Evolutionary conservation across 2,888 invertebrate species (phyloP), one percentile per base, ranked within the genome.

Genomic region (Hesperia comma): DNA sequence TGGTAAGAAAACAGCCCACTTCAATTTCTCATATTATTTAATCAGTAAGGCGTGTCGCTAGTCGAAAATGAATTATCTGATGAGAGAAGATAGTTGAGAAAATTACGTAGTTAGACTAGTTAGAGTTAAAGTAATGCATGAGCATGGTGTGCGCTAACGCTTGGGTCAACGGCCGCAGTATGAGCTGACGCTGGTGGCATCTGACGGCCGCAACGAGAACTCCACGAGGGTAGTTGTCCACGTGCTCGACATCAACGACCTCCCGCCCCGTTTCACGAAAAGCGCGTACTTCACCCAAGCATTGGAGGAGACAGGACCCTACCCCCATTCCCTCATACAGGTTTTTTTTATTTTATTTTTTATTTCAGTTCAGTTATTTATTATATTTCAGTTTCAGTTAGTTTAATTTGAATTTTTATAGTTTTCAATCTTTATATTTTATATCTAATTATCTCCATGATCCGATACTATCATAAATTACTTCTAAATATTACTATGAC

Each of bases 141-240:
- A 78, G 88, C 90, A 88, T 88, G 90, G 79, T 81, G 83, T 85
- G 84, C 86, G 82, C 75, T 81, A 84, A 85, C 78, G 82, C 83
- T 80, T 88, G 87, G 81, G 84, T 89, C 84, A 88, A 82, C 84
- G 26, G 26, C 26, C 26, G 83, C 94, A 97, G 96, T 97, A 97
- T 93, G 96, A 96, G 92, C 94, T 97, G 93, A 96, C 96, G 86
- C 94, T 97, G 94, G 97, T 97, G 85, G 97, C 97, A 70, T 97
- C 98, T 73, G 97, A 97, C 93, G 97, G 97, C 85, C 95, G 97
- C 88, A 97, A 97, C 94, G 98, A 98, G 92, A 97, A 96, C 93
- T 95, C 95, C 78, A 97, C 97, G 76, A 95, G 94, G 70, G 96
- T 98, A 75, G 94, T 96, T 79, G 95, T 98, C 79, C 95, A 95